A percentile compares a stretch with the other conserved stretches of the same genome.
These are phyloP conservation scores for Adelges cooleyi DNA, from an alignment of 1,140 invertebrate species.

Conservation along the genomic window DNA sequence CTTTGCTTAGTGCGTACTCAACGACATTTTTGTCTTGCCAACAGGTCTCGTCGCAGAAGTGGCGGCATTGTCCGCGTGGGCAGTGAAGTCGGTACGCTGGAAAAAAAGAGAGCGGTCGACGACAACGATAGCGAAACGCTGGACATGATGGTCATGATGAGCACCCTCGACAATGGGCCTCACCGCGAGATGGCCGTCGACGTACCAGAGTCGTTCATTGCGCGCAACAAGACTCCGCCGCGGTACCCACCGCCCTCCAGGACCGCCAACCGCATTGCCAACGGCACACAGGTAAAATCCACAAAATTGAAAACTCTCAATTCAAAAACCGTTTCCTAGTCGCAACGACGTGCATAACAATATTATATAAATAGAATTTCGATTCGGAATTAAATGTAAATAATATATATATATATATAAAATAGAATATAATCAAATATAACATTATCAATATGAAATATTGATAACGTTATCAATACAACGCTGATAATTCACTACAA, in stretches of 20 bases:
- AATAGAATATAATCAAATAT: too few species aligned
- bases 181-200: conserved; percentile 97
- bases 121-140: conserved; percentile 4
- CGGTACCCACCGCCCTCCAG: conserved; percentile 62
- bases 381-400: too few species aligned
- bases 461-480: too few species aligned
- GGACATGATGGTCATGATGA: conserved; percentile 23
- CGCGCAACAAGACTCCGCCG: conserved; percentile 78
- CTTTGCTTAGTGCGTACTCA: too few species aligned
- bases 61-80: conserved; percentile 12
- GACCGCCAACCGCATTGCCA: conserved; percentile 25
- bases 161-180: conserved; percentile 53
- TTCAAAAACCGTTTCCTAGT: too few species aligned
- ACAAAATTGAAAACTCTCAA: too few species aligned
- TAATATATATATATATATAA: too few species aligned
- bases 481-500: too few species aligned
- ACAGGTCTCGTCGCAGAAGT: conserved; percentile 19
- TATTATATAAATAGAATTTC: too few species aligned
- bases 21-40: not conserved
- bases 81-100: conserved; percentile 19
- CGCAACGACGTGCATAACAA: too few species aligned
- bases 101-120: conserved; percentile 18
- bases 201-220: conserved; percentile 89
- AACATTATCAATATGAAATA: too few species aligned
- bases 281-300: conserved; percentile 32